Conservation (phyloP, 1,140 invertebrate genomes). For the Hylaeus volcanicus region DNA sequence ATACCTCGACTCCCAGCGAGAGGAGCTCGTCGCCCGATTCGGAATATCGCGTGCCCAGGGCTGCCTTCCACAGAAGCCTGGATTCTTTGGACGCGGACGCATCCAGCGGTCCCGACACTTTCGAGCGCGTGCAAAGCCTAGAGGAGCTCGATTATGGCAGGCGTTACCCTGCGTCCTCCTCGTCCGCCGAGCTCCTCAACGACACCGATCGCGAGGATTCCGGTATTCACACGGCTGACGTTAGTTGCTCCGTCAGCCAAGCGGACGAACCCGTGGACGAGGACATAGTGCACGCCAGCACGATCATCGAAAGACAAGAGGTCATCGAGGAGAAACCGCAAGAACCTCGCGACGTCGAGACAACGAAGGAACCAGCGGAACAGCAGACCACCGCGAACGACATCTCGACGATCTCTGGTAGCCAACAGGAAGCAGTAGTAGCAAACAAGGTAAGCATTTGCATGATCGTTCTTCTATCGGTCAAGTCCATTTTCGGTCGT, state of each 20-base stretch:
- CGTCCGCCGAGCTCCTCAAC: constrained; percentile 80
- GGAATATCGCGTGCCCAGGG: constrained; percentile 72
- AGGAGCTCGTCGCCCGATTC: constrained; percentile 78
- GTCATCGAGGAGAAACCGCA: constrained; percentile 66
- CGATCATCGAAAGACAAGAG: constrained; percentile 65
- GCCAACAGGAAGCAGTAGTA: constrained; percentile 67
- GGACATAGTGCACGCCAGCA: constrained; percentile 66
- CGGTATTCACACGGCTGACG: constrained; percentile 90
- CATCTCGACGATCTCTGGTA: constrained; percentile 44
- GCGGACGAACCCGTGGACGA: constrained; percentile 84
- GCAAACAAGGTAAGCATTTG: constrained; percentile 71
- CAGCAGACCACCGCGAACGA: constrained; percentile 31
- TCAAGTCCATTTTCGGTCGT: constrained; percentile 9
- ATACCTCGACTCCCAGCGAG: constrained; percentile 67
- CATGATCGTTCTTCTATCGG: constrained; percentile 18
- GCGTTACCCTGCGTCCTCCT: constrained; percentile 81
- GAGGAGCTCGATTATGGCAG: constrained; percentile 83
- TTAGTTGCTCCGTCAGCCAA: constrained; percentile 88
- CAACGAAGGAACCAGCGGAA: constrained; percentile 23
- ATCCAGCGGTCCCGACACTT: constrained; percentile 80
- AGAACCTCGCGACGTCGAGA: constrained; percentile 26
- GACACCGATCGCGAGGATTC: constrained; percentile 90
- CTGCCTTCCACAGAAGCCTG: constrained; percentile 83
- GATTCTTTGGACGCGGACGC: constrained; percentile 84
- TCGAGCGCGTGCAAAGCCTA: constrained; percentile 85